Evolutionary conservation across 2,888 invertebrate genomes (phyloP).

Genomic region (Catonia carolina): DNA sequence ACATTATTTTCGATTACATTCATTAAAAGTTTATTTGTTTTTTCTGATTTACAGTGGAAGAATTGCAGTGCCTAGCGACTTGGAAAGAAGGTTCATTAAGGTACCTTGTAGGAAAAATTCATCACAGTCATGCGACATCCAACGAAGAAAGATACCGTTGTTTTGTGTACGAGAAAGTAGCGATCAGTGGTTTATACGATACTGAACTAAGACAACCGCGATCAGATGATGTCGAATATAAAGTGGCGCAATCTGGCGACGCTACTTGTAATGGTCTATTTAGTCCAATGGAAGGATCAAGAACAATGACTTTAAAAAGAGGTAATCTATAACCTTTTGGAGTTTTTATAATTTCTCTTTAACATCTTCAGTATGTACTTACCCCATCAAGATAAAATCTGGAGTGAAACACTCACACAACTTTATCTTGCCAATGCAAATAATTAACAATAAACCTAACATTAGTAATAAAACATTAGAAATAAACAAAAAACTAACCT

Average conservation of each 20-base stretch:
- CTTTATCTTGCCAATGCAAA: too few species aligned
- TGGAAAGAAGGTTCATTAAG: conserved; percentile 93
- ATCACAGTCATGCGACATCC: conserved; percentile 82
- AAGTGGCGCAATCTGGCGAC: conserved; percentile 86
- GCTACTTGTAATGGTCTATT: conserved; percentile 90
- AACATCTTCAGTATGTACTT: too few species aligned
- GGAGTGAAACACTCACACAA: too few species aligned
- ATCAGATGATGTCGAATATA: conserved; percentile 60
- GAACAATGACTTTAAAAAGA: conserved; percentile 75
- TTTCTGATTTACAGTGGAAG: conserved; percentile 64
- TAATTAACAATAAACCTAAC: too few species aligned
- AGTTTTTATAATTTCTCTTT: too few species aligned
- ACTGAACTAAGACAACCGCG: conserved; percentile 26
- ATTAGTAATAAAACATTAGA: too few species aligned
- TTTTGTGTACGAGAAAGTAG: conserved; percentile 83
- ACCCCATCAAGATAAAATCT: too few species aligned
- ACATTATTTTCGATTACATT: not conserved
- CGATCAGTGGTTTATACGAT: conserved; percentile 31
- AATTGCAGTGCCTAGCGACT: conserved; percentile 81
- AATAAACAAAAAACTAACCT: too few species aligned
- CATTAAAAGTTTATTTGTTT: too few species aligned
- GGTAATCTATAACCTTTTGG: conserved; percentile 49
- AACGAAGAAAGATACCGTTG: conserved; percentile 91
- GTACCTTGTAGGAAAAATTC: conserved; percentile 83
- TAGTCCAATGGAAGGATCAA: conserved; percentile 79